Evolutionary conservation across 1,140 invertebrate species (phyloP), one percentile per base, ranked within the genome.

Genomic region (Coelopa frigida): DNA sequence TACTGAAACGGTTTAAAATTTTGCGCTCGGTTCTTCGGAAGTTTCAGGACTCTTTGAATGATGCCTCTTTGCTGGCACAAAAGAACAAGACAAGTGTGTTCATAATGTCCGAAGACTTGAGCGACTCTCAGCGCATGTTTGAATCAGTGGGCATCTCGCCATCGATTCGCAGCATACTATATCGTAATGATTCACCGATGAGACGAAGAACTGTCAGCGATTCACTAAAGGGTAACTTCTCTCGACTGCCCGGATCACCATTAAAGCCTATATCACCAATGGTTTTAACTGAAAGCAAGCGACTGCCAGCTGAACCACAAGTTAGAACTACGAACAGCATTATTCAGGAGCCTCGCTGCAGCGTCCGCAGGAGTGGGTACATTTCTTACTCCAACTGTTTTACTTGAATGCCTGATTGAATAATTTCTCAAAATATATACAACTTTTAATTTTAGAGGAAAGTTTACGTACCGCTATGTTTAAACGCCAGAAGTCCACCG

Each of bases 401-500:
- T 41, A 12, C 10, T 3, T 15, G 24, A 12, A 26, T 15, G 12
- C 10, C 37, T 27, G 12, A 2, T n/a, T 21, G 14, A 20, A 12
- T 14, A 22, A 23, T 17, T 38, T 39, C 40, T 44, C 39, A 38
- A 18, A 29, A 21, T 12, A 3, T 36, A 31, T 17, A 29, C 27
- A 24, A 42, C 21, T 38, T 39, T 48, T 36, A 2, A 15, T 50
- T 49, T 0, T 36, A 67, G 64, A 39, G 15, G 51, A 60, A 51
- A 68, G 64, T 37, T 44, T 68, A n/a, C 61, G 64, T n/a, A 68
- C 61, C 11, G 49, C 48, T 4, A 61, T 68, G 64, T 68, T 68
- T 38, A 68, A 68, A 36, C 52, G 59, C 0, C 59, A 63, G 58
- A 56, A 31, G 40, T 52, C 38, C 36, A 35, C 8, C 42, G 56